phyloP scores from a whole-genome alignment of 2,113 vertebrate genomes.

The Natator depressus region DNA sequence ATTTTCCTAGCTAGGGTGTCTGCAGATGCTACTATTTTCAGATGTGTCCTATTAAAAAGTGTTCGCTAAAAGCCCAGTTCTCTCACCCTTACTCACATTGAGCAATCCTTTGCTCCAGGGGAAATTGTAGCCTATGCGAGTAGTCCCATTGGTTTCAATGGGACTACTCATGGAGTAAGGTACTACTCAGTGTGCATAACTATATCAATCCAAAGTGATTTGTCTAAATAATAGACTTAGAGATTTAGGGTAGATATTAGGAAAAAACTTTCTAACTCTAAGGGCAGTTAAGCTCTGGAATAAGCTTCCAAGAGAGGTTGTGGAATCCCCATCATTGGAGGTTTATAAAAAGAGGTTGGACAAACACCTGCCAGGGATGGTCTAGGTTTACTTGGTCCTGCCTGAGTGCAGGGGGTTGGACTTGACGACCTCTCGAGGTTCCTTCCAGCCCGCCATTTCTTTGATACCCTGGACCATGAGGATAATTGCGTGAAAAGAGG shows the following conservation, averaged over 20 bases:
- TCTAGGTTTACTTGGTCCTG: too few species aligned
- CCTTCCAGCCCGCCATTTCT: background rate
- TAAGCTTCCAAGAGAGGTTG: too few species aligned
- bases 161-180: background rate
- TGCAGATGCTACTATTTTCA: background rate
- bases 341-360: too few species aligned
- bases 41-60: background rate
- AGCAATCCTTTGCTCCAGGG: background rate
- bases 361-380: too few species aligned
- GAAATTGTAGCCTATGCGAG: background rate
- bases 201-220: background rate
- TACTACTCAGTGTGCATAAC: background rate
- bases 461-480: too few species aligned
- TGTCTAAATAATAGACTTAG: background rate
- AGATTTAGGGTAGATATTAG: too few species aligned
- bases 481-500: rapidly evolving
- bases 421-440: background rate
- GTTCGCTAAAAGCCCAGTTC: too few species aligned
- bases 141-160: background rate
- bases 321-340: too few species aligned
- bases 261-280: too few species aligned
- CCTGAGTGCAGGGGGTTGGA: too few species aligned
- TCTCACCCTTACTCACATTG: background rate
- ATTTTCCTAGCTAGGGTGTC: background rate
- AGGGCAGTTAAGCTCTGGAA: too few species aligned